These are phyloP conservation scores for Lobophora halterata DNA, from an alignment of 2,888 invertebrate species.

Conservation along the genomic window DNA sequence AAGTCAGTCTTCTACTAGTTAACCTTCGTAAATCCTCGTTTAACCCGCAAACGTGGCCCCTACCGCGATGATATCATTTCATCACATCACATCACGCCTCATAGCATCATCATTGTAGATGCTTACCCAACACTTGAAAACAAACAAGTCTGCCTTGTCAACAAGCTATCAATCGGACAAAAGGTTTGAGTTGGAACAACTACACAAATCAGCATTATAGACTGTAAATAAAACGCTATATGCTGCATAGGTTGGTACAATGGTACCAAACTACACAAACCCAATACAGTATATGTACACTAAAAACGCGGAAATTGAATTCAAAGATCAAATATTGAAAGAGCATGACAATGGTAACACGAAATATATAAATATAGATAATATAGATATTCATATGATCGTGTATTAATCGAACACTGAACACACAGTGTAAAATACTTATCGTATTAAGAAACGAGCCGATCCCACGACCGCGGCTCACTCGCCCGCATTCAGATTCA, in stretches of 20 bases:
- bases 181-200: slow-evolving; percentile 11
- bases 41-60: slow-evolving; percentile 45
- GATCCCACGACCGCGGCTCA: slow-evolving; percentile 48
- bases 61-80: slow-evolving; percentile 58
- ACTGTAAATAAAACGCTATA: slow-evolving; percentile 8
- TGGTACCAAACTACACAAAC: no score
- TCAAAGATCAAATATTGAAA: background rate
- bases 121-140: slow-evolving; percentile 5
- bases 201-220: background rate
- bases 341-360: slow-evolving; percentile 1
- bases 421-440: slow-evolving; percentile 36
- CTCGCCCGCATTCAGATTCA: slow-evolving; percentile 59
- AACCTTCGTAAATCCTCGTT: slow-evolving; percentile 43
- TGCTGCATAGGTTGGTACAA: background rate
- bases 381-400: background rate
- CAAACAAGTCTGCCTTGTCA: slow-evolving; percentile 20
- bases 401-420: slow-evolving; percentile 30
- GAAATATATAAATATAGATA: no score
- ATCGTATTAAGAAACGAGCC: slow-evolving; percentile 39
- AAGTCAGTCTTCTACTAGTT: slow-evolving; percentile 37
- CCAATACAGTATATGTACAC: no score
- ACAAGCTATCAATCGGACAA: slow-evolving; percentile 15
- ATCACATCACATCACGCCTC: slow-evolving; percentile 38
- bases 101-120: slow-evolving; percentile 39
- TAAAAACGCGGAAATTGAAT: no score